Base-by-base conservation (phyloP, 1,140 invertebrate species). In the Diorhabda carinulata region DNA sequence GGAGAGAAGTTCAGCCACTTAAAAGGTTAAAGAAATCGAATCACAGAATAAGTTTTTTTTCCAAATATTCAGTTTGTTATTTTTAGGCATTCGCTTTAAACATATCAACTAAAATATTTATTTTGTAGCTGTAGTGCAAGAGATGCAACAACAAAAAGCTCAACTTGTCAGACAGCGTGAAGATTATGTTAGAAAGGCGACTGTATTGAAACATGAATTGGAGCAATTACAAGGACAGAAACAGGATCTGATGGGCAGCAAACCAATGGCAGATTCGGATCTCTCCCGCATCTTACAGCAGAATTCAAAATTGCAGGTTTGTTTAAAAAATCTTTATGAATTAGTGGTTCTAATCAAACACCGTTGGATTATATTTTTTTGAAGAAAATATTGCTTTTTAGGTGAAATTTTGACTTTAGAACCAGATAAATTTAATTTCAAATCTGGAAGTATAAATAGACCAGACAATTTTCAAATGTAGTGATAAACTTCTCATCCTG, bases 291-390 rank as follows among this genome's bases (percentile, higher is more conserved):
- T 88, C 7, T 83, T 93, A 47, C 89, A 90, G 75, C 90, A 93
- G 80, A 93, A 93, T 80, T 88, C 90, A 68, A 91, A 91, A 76
- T 80, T 93, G 61, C 91, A 93, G 90, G 92, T 92, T 81, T 82
- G 68, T 76, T 66, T 40, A 8, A n/a, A 3, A 25, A 25, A 25
- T 25, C 25, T 25, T 25, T 25, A 25, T 25, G 25, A 25, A 25
- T 25, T 25, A 25, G 25, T 25, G 25, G 25, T 25, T 25, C 25
- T 25, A 25, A 25, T 25, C 25, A 25, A 25, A 25, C 25, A 25
- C 25, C 25, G 25, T 25, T 25, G 25, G 25, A 25, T 25, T 25
- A 25, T 25, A 25, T 25, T 25, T 25, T 25, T 25, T 25, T 25
- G 25, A 25, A 25, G 25, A 25, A 25, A 25, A 25, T 25, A 25